These are phyloP conservation scores for Dromococcyx pavoninus DNA, from an alignment of 2,797 vertebrate species.

Conservation along the genomic window DNA sequence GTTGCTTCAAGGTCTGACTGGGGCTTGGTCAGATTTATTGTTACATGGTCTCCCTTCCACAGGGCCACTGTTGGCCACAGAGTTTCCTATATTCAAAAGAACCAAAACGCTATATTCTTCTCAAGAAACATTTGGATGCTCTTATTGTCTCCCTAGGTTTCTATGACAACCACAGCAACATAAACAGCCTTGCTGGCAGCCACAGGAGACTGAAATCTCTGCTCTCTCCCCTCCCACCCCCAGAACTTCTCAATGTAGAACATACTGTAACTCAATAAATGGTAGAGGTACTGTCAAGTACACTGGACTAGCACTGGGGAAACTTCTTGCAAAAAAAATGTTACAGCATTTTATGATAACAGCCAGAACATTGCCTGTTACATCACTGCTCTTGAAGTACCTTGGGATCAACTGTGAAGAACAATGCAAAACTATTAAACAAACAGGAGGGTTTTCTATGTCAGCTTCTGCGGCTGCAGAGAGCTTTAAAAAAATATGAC, in stretches of 20 bases:
- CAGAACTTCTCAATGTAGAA: neutral
- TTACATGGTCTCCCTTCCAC: fast-evolving
- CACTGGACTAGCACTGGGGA: neutral
- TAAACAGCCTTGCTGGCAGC: conserved; percentile 53
- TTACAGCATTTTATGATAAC: neutral
- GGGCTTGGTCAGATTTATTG: neutral
- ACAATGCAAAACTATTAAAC: neutral
- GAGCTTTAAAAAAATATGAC: neutral
- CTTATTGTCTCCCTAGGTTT: conserved; percentile 52
- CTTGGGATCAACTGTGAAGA: conserved; percentile 5
- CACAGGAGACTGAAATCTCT: conserved; percentile 33
- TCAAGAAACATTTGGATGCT: conserved; percentile 40
- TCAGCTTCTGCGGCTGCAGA: neutral
- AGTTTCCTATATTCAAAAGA: neutral
- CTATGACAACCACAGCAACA: conserved; percentile 58
- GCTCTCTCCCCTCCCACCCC: neutral
- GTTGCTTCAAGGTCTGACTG: neutral
- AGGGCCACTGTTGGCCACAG: neutral
- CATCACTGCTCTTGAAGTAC: neutral
- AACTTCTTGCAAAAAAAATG: conserved; percentile 1
- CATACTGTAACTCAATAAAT: neutral
- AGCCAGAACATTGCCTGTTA: neutral
- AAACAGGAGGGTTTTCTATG: neutral
- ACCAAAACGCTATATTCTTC: neutral
- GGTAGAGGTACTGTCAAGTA: neutral